Evolutionary conservation across 2,888 invertebrate species (phyloP).

Genomic region (Epinotia ramella): DNA sequence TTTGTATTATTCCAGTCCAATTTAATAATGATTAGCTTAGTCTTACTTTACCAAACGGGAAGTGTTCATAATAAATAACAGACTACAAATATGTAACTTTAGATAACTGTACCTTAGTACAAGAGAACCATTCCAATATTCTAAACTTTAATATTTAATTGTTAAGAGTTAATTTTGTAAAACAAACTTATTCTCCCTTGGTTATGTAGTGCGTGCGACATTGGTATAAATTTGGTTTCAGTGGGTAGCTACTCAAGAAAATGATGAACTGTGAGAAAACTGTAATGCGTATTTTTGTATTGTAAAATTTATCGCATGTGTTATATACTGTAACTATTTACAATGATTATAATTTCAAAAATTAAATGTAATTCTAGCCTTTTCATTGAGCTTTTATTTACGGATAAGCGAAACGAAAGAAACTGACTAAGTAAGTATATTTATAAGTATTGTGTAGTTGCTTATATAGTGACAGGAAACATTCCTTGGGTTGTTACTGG

Average conservation of each 20-base stretch:
- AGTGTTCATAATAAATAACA: slow-evolving; percentile 67
- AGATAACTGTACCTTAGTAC: slow-evolving; percentile 59
- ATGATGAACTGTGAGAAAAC: slow-evolving; percentile 44
- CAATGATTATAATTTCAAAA: slow-evolving; percentile 68
- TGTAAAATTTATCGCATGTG: slow-evolving; percentile 77
- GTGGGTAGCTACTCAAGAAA: slow-evolving; percentile 24
- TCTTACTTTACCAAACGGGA: slow-evolving; percentile 64
- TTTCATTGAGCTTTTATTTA: slow-evolving; percentile 58
- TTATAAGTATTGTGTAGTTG: slow-evolving; percentile 61
- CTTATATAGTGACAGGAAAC: slow-evolving; percentile 83
- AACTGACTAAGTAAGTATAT: slow-evolving; percentile 69
- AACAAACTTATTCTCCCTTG: slow-evolving; percentile 25
- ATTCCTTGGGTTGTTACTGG: slow-evolving; percentile 62
- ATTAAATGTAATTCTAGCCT: slow-evolving; percentile 80
- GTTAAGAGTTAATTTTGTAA: slow-evolving; percentile 42
- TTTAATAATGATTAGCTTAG: slow-evolving; percentile 17
- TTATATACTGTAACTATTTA: slow-evolving; percentile 70
- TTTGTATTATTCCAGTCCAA: slow-evolving; percentile 24
- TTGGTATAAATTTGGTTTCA: slow-evolving; percentile 7
- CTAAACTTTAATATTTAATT: slow-evolving; percentile 43
- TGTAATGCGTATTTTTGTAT: slow-evolving; percentile 77
- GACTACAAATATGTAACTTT: slow-evolving; percentile 45
- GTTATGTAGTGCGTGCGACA: slow-evolving; percentile 26
- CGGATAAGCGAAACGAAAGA: slow-evolving; percentile 50
- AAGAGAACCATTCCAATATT: slow-evolving; percentile 64